These are phyloP conservation scores for Epinotia nisella DNA, from an alignment of 2,888 invertebrate genomes.

Conservation along the genomic window DNA sequence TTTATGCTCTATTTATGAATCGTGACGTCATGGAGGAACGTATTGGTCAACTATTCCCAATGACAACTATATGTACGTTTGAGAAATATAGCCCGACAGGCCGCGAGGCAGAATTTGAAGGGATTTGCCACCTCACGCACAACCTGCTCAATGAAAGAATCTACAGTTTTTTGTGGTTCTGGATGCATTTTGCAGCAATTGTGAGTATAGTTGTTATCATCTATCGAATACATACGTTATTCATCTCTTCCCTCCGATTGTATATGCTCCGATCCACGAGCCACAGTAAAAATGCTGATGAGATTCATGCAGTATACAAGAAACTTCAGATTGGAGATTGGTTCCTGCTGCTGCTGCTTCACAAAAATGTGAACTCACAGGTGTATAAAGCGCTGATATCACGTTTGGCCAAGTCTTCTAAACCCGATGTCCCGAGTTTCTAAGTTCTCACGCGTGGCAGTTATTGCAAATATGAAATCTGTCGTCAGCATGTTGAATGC, in stretches of 20 bases:
- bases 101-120: conserved; percentile 8
- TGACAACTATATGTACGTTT: background rate
- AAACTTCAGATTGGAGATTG: conserved; percentile 20
- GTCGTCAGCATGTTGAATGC: conserved; percentile 2
- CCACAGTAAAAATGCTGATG: background rate
- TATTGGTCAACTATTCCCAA: background rate
- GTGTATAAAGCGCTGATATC: conserved; percentile 16
- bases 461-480: background rate
- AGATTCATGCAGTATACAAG: conserved; percentile 6
- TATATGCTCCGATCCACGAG: conserved; percentile 3
- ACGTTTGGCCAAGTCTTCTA: conserved; percentile 5
- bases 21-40: conserved; percentile 3
- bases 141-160: conserved; percentile 13
- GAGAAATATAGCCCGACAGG: conserved; percentile 10
- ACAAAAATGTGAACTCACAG: conserved; percentile 11
- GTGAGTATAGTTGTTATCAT: conserved; percentile 10
- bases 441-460: conserved; percentile 1
- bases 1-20: conserved; percentile 8
- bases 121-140: conserved; percentile 14
- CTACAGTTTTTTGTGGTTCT: conserved; percentile 17
- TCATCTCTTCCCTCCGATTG: background rate
- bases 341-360: conserved; percentile 4
- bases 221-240: background rate
- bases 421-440: conserved; percentile 1
- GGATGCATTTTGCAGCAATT: conserved; percentile 12